Percentiles rank a stretch among this genome's conserved stretches.
phyloP scores from a whole-genome alignment of 2,797 vertebrate species.

The Characodon lateralis region DNA sequence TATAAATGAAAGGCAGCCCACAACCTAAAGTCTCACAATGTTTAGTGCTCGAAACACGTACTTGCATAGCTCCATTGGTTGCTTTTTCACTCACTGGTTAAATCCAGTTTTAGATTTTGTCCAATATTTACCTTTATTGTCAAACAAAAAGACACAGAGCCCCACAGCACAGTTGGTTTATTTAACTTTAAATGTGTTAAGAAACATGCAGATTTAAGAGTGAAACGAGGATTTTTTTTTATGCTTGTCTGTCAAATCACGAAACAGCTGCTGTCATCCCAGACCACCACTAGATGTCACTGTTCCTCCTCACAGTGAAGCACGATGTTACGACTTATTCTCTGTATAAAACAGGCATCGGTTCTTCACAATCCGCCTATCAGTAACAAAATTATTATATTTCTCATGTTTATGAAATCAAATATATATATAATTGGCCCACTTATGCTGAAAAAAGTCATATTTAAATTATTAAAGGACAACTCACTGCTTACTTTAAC shows the following conservation, averaged over 20 bases:
- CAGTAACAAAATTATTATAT: no score
- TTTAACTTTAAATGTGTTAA: no score
- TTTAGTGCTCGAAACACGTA: not conserved
- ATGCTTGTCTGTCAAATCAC: no score
- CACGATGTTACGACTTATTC: not conserved
- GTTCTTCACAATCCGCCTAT: not conserved
- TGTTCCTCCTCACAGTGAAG: not conserved
- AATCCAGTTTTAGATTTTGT: not conserved
- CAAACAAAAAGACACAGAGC: no score
- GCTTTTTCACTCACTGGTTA: not conserved
- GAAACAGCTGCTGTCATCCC: not conserved
- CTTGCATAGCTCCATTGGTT: not conserved
- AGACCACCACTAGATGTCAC: not conserved
- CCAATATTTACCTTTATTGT: not conserved
- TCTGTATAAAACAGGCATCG: not conserved
- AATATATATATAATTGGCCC: not conserved
- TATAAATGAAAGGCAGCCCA: no score
- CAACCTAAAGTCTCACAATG: no score
- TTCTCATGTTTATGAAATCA: no score
- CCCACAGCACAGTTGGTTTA: no score
- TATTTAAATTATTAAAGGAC: no score
- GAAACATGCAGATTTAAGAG: no score
- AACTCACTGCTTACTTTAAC: no score
- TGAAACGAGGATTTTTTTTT: no score
- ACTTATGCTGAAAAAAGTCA: not conserved